Evolutionary conservation across 2,888 invertebrate species (phyloP).

Genomic region (Clivina fossor): DNA sequence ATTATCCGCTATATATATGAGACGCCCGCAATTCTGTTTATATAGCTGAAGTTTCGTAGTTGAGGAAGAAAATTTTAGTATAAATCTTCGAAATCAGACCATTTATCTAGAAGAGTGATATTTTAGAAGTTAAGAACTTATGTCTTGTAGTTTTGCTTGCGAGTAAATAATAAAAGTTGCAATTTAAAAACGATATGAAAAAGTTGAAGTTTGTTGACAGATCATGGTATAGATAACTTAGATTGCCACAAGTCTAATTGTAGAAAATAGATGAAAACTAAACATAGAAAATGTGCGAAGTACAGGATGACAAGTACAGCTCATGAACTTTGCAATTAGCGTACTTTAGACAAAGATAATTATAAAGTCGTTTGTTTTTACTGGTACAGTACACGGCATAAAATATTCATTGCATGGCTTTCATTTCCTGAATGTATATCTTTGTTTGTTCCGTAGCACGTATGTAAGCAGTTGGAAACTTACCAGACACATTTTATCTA

Average conservation of each 20-base stretch:
- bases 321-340: slow-evolving; percentile 24
- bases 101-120: too few relatives aligned
- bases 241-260: slow-evolving; percentile 13
- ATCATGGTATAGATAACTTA: slow-evolving; percentile 6
- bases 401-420: slow-evolving; percentile 19
- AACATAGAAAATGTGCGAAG: slow-evolving; percentile 11
- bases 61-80: too few relatives aligned
- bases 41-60: too few relatives aligned
- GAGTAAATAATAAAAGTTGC: slow-evolving; percentile 4
- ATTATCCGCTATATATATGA: too few relatives aligned
- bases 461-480: too few relatives aligned
- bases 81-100: too few relatives aligned
- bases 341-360: slow-evolving; percentile 21
- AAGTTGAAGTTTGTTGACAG: slow-evolving; percentile 21
- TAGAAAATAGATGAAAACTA: slow-evolving; percentile 15
- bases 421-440: slow-evolving; percentile 12
- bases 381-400: slow-evolving; percentile 12
- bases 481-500: too few relatives aligned
- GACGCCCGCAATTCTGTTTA: too few relatives aligned
- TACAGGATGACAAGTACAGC: slow-evolving; percentile 15
- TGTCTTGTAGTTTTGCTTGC: not conserved
- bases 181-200: slow-evolving; percentile 13
- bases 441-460: slow-evolving; percentile 6
- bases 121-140: not conserved
- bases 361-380: slow-evolving; percentile 21